phyloP scores from a whole-genome alignment of 2,888 invertebrate genomes.

The Globia sparganii region DNA sequence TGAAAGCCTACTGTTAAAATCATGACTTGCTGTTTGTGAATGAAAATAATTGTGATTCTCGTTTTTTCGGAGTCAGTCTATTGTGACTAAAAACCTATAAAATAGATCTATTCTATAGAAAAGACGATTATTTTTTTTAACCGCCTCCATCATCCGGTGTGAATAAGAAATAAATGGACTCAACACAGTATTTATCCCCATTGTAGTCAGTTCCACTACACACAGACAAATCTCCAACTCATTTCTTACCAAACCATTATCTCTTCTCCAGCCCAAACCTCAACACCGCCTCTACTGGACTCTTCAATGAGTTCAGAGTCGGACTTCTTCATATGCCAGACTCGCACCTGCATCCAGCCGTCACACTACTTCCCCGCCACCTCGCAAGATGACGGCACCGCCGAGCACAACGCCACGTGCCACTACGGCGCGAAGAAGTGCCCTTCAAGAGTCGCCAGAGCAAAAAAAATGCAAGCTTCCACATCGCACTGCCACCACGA shows the following conservation, averaged over 20 bases:
- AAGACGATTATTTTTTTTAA: neutral
- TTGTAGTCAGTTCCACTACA: neutral
- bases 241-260: neutral
- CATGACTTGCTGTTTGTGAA: neutral
- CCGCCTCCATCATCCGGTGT: neutral
- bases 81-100: neutral
- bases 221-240: neutral
- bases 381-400: constrained; percentile 71
- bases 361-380: constrained; percentile 85
- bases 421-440: constrained; percentile 84
- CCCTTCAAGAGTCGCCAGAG: constrained; percentile 83
- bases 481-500: constrained; percentile 73
- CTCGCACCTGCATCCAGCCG: constrained; percentile 85
- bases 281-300: constrained; percentile 85
- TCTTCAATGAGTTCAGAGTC: constrained; percentile 81
- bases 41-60: neutral
- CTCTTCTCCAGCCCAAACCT: constrained; percentile 80
- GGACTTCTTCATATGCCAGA: constrained; percentile 84
- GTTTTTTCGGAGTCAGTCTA: neutral
- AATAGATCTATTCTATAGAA: neutral
- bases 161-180: neutral
- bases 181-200: neutral
- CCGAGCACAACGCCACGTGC: constrained; percentile 76
- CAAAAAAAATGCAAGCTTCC: constrained; percentile 71
- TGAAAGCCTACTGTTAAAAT: neutral